phyloP scores from a whole-genome alignment of 2,113 vertebrate species.

The Mus musculus region GRCm39 chr5:82906501-82907000 shows the following conservation, averaged over 20 bases:
- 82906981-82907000: neutral
- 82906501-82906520: neutral
- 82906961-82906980: no score
- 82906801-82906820: neutral
- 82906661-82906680: neutral
- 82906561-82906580: neutral
- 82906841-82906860: neutral
- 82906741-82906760: neutral
- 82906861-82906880: neutral
- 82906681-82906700: no score
- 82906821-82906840: neutral
- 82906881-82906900: neutral
- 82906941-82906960: neutral
- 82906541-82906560: neutral
- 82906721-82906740: neutral
- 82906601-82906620: neutral
- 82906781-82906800: neutral
- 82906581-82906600: neutral
- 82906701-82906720: neutral
- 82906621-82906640: neutral
- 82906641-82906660: neutral
- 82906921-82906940: neutral
- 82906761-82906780: neutral
- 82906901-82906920: neutral
- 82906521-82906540: neutral